phyloP scores from a whole-genome alignment of 2,113 vertebrate genomes.

The Craseonycteris thonglongyai region DNA sequence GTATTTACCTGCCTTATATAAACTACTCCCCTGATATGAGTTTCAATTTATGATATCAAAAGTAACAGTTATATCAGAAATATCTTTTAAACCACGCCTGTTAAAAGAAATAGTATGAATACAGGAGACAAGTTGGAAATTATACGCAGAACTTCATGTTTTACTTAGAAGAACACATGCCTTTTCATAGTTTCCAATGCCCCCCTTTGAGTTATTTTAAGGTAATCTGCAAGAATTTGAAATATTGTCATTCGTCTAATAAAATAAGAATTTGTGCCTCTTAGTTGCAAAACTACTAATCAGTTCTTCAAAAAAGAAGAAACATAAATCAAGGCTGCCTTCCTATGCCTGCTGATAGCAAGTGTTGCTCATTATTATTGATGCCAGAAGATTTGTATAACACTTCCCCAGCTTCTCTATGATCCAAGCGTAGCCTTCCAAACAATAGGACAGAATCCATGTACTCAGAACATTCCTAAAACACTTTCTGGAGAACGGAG shows the following conservation, averaged over 20 bases:
- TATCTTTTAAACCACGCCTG: conserved; percentile 67
- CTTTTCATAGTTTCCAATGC: conserved; percentile 65
- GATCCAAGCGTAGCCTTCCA: conserved; percentile 42
- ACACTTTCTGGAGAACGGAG: conserved; percentile 45
- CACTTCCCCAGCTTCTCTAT: conserved; percentile 50
- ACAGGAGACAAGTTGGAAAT: conserved; percentile 70
- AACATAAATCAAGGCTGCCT: conserved; percentile 31
- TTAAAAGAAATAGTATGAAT: conserved; percentile 60
- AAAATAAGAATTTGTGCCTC: conserved; percentile 44
- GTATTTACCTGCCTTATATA: conserved; percentile 74
- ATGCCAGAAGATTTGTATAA: conserved; percentile 40
- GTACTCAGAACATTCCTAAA: conserved; percentile 40
- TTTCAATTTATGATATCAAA: conserved; percentile 78
- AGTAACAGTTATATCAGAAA: conserved; percentile 76
- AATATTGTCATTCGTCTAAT: conserved; percentile 63
- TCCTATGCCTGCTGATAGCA: conserved; percentile 41
- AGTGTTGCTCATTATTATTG: conserved; percentile 40
- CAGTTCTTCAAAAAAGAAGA: conserved; percentile 55
- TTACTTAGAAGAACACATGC: conserved; percentile 67
- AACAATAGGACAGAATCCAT: background rate
- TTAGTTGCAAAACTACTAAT: conserved; percentile 43
- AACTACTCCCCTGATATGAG: conserved; percentile 68
- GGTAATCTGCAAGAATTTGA: conserved; percentile 50
- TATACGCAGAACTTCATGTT: conserved; percentile 68
- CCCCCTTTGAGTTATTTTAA: conserved; percentile 69